Evolutionary conservation across 2,888 invertebrate species (phyloP).

Genomic region (Pheosia gnoma): DNA sequence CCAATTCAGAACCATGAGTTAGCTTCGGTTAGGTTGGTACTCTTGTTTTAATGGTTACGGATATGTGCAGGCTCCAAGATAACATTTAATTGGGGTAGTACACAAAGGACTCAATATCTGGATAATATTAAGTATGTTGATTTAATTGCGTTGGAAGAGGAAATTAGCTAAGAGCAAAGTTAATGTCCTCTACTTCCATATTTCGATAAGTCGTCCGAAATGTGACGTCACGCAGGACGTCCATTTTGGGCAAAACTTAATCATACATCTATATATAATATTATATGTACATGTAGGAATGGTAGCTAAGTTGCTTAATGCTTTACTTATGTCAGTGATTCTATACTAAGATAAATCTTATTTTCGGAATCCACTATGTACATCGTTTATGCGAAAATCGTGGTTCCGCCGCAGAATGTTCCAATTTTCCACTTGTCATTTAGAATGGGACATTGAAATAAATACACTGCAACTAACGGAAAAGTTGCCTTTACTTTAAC

Average conservation of each 20-base stretch:
- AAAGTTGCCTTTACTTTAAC: neutral
- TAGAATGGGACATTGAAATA: neutral
- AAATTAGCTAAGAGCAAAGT: conserved; percentile 32
- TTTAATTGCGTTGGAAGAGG: conserved; percentile 21
- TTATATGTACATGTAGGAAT: too few species aligned
- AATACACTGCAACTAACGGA: neutral
- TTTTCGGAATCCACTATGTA: too few species aligned
- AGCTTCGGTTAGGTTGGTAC: conserved; percentile 7
- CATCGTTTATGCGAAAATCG: neutral
- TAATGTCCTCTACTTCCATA: conserved; percentile 11
- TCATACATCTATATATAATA: neutral
- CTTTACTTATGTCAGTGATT: too few species aligned
- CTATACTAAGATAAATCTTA: too few species aligned
- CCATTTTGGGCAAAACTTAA: too few species aligned
- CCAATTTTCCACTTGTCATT: neutral
- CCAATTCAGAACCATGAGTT: neutral
- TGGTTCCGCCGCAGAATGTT: neutral
- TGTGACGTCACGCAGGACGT: conserved; percentile 14
- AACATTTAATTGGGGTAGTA: too few species aligned
- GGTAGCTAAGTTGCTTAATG: too few species aligned
- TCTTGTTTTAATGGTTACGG: conserved; percentile 15
- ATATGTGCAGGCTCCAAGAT: too few species aligned
- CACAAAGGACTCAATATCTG: neutral
- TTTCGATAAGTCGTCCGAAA: conserved; percentile 6
- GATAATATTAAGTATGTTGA: conserved; percentile 13